phyloP scores from a whole-genome alignment of 2,113 vertebrate genomes.

The Tichodroma muraria region DNA sequence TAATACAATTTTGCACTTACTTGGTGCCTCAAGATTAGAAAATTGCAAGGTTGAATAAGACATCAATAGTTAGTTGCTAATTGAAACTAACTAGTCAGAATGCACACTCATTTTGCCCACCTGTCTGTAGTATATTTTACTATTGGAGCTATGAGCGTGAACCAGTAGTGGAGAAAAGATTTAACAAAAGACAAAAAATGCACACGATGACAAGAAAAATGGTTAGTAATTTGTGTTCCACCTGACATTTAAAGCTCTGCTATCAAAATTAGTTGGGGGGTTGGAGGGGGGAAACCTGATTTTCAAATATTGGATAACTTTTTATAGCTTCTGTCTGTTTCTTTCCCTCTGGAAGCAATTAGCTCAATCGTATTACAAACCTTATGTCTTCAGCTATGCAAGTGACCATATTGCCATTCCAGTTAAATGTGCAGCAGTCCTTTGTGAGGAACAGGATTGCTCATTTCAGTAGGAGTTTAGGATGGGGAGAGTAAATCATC shows the following conservation, averaged over 20 bases:
- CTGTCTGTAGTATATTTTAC: neutral
- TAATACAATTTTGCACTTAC: neutral
- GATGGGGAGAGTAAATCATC: neutral
- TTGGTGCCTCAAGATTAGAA: neutral
- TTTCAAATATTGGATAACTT: neutral
- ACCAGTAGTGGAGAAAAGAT: neutral
- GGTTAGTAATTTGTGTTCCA: neutral
- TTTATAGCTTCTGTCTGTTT: neutral
- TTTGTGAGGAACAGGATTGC: neutral
- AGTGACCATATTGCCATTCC: neutral
- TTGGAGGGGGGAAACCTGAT: neutral
- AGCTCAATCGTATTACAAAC: neutral
- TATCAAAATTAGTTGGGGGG: neutral
- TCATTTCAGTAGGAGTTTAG: neutral
- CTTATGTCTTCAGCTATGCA: neutral
- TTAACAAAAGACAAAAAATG: neutral
- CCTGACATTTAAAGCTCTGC: neutral
- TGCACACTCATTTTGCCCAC: neutral
- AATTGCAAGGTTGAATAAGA: neutral
- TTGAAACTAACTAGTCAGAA: neutral
- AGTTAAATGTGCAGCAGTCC: neutral
- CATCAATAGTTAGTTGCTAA: neutral
- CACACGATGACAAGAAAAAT: neutral
- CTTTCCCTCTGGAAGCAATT: conserved; percentile 26
- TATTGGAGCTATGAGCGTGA: neutral